phyloP scores from a whole-genome alignment of 2,113 vertebrate species.

The Sterrhoptilus dennistouni region DNA sequence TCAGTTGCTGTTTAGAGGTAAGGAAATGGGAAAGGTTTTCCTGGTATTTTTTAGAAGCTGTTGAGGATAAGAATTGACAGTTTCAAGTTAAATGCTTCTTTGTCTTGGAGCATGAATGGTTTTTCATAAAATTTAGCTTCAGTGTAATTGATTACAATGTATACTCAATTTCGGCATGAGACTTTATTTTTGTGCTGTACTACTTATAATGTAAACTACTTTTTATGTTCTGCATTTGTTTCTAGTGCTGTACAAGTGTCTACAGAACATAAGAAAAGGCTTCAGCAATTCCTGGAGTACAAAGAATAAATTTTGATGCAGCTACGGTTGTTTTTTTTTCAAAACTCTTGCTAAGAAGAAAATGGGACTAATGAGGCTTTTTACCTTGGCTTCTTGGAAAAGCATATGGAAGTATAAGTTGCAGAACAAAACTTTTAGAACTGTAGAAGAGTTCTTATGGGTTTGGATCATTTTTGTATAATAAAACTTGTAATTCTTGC shows the following conservation, averaged over 20 bases:
- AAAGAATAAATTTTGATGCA: constrained; percentile 84
- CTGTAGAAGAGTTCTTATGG: constrained; percentile 38
- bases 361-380: constrained; percentile 67
- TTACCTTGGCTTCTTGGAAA: constrained; percentile 65
- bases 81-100: background rate
- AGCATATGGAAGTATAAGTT: constrained; percentile 60
- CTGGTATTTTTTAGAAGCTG: background rate
- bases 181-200: constrained; percentile 52
- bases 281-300: constrained; percentile 95
- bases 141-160: constrained; percentile 1
- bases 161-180: constrained; percentile 53
- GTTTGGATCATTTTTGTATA: constrained; percentile 69
- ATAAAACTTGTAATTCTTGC: constrained; percentile 70
- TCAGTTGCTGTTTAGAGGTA: background rate
- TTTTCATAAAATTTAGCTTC: background rate
- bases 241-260: constrained; percentile 90
- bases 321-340: constrained; percentile 15
- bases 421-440: constrained; percentile 58
- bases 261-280: constrained; percentile 90
- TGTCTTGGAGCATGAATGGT: background rate
- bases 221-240: constrained; percentile 68
- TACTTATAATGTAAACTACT: constrained; percentile 63
- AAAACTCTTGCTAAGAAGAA: constrained; percentile 64
- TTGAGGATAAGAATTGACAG: background rate
- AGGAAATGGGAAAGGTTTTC: background rate